A percentile compares a stretch with the other conserved stretches of the same genome.
These are phyloP conservation scores for Megaptera novaeangliae DNA, from an alignment of 2,113 vertebrate species.

Conservation along the genomic window DNA sequence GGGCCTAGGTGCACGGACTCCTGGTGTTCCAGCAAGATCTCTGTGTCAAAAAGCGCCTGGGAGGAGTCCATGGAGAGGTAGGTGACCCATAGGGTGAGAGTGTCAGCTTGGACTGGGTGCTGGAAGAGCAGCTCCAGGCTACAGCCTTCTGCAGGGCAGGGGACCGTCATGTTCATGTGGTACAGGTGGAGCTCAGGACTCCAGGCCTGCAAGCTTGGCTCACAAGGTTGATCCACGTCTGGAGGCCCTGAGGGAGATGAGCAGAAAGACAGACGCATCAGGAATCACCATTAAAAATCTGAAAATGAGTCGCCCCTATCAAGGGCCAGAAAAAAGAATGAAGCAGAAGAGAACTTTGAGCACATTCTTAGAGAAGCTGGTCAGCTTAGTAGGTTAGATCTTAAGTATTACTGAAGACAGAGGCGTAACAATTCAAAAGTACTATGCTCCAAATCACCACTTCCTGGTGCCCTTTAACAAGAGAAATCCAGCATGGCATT, in stretches of 20 bases:
- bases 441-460: not conserved
- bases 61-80: conserved; percentile 87
- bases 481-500: accelerated
- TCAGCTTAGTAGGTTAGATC: not conserved
- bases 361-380: not conserved
- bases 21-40: conserved; percentile 87
- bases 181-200: conserved; percentile 95
- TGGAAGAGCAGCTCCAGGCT: conserved; percentile 90
- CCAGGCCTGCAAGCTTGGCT: conserved; percentile 96
- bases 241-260: conserved; percentile 85
- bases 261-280: not conserved
- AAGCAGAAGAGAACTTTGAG: not conserved
- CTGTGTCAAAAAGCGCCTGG: conserved; percentile 84
- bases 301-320: not conserved
- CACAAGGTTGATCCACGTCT: conserved; percentile 94
- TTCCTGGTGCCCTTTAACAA: not conserved
- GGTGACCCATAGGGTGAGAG: conserved; percentile 93
- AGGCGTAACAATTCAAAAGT: not conserved
- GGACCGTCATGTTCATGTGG: conserved; percentile 93
- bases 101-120: conserved; percentile 85
- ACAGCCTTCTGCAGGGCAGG: conserved; percentile 90
- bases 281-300: not conserved
- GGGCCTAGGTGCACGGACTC: conserved; percentile 87
- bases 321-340: not conserved
- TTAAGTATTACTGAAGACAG: not conserved